Evolutionary conservation across 2,797 vertebrate species (phyloP).

Genomic region (Helarctos malayanus): DNA sequence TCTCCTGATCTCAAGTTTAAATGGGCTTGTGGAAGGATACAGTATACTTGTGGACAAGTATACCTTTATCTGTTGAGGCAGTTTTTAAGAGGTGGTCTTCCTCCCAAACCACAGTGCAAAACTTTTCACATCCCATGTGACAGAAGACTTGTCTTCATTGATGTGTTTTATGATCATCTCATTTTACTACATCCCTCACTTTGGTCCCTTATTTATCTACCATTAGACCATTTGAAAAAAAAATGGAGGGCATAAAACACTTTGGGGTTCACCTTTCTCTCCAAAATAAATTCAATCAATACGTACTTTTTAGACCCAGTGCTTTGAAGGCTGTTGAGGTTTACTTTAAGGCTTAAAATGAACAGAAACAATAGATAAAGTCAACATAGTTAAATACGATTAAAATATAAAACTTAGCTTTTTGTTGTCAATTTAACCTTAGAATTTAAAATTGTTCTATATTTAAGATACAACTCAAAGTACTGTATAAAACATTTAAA

Average conservation of each 20-base stretch:
- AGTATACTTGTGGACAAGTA: background rate
- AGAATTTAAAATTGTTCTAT: background rate
- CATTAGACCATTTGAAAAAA: background rate
- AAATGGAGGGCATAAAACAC: background rate
- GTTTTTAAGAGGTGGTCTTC: background rate
- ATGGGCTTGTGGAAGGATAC: background rate
- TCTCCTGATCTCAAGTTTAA: background rate
- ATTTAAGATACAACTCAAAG: background rate
- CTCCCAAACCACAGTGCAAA: background rate
- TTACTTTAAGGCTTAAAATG: background rate
- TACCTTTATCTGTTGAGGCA: background rate
- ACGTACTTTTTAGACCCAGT: background rate
- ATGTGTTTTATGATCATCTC: background rate
- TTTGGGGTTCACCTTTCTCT: background rate
- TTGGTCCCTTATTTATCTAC: background rate
- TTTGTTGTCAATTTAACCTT: background rate
- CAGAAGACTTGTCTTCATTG: background rate
- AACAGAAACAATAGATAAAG: background rate
- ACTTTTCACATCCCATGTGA: background rate
- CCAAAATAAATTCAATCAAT: background rate
- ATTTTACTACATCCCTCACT: background rate
- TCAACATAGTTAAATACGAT: background rate
- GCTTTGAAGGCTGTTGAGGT: background rate
- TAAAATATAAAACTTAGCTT: background rate
- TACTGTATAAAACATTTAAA: background rate